These are phyloP conservation scores for Epinotia nisella DNA, from an alignment of 2,888 invertebrate genomes.

Conservation along the genomic window DNA sequence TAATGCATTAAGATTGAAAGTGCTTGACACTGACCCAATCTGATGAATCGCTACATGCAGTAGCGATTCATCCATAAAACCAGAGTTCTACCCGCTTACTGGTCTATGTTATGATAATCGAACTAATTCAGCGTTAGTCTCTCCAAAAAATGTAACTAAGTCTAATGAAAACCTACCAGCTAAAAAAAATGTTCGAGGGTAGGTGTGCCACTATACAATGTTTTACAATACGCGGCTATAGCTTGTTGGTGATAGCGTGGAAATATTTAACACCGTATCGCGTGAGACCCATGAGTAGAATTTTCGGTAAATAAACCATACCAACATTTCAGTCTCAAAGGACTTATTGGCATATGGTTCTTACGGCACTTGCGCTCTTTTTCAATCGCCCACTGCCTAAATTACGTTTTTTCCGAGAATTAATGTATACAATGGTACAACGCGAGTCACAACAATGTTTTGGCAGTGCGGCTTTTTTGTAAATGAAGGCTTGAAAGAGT, in stretches of 20 bases:
- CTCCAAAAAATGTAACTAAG: too few species aligned
- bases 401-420: slow-evolving; percentile 40
- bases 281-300: slow-evolving; percentile 33
- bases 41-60: too few species aligned
- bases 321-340: neutral
- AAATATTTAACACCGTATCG: slow-evolving; percentile 38
- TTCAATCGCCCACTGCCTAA: neutral
- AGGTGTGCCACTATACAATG: neutral
- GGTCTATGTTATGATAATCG: too few species aligned
- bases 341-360: neutral
- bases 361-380: neutral
- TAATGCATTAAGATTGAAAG: too few species aligned
- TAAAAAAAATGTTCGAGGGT: too few species aligned
- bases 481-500: neutral
- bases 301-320: slow-evolving; percentile 16
- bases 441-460: slow-evolving; percentile 28
- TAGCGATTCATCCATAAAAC: too few species aligned
- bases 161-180: too few species aligned
- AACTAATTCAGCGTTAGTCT: too few species aligned
- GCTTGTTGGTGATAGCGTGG: slow-evolving; percentile 28
- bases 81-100: too few species aligned
- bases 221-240: slow-evolving; percentile 25
- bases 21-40: too few species aligned
- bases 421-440: slow-evolving; percentile 11
- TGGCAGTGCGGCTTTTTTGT: neutral